Evolutionary conservation across 2,113 vertebrate species (phyloP), one percentile per base, ranked within the genome.

Genomic region (Pseudonaja textilis): DNA sequence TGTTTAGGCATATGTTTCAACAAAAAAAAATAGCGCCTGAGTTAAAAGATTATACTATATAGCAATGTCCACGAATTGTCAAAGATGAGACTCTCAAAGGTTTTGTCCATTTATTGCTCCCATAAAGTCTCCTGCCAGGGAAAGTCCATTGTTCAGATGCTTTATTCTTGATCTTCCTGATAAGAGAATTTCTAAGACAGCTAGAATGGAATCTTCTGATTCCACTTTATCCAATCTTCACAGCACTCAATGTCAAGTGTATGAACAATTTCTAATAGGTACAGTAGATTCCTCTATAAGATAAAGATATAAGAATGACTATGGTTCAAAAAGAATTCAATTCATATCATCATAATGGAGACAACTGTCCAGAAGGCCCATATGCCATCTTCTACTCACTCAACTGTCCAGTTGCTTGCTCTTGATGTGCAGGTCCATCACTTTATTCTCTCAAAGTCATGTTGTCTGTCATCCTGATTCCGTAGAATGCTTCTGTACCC

Each of bases 101-200:
- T 59, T 57, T 59, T 2, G 9, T 39, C 42, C 39, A 59, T 89
- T 42, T 89, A 88, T 88, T 34, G 87, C 52, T 88, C 87, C 20
- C 23, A 88, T 88, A 88, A 52, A 94, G 92, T 61, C 92, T 0
- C 0, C 88, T 61, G 56, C 34, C 86, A 93, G 74, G 81, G 87
- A 94, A 93, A 96, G 86, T 26, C 89, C 85, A 54, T 81, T 29
- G 20, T 1, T 54, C 64, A 89, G 59, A 14, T 11, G 50, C 50
- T 54, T 54, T 91, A 89, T 85, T 92, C 91, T 93, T 74, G 81
- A 92, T 11, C 47, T 94, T 92, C 42, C 0, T 34, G 88, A 61
- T 50, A 86, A 94, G 74, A 91, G 56, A 88, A 86, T 94, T 94
- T 93, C 50, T 87, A 55, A 85, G 74, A 86, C 93, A 89, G 39